Evolutionary conservation across 2,113 vertebrate genomes (phyloP), one percentile per base, ranked within the genome.

Genomic region (Lutjanus erythropterus): DNA sequence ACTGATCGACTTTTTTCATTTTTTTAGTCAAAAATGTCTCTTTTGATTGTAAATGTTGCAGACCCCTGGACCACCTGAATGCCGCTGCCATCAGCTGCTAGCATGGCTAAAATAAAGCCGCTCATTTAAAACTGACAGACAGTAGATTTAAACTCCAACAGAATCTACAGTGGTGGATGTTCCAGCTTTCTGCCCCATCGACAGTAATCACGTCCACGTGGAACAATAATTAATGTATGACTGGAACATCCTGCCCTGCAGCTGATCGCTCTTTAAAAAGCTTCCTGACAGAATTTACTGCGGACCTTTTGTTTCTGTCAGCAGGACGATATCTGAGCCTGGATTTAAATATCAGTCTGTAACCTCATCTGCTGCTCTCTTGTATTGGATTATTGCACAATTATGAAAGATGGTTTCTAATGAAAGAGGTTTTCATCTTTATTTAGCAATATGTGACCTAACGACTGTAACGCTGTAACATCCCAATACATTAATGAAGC

Each of bases 131-230:
- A 19, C 19, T n/a, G 69, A 33, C 39, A 31, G 31, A 56, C 11
- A 56, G 5, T n/a, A 35, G 56, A 33, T 50, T 23, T 5, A 4
- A 49, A n/a, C 21, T n/a, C 21, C 47, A n/a, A 6, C 8, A 11
- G 15, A 19, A 0, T 18, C 15, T 14, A 31, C 25, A 21, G 39
- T 21, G 10, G 1, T 6, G 9, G 14, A 55, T 27, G 9, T 33
- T 60, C 44, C 65, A 49, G 16, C 39, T 65, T 7, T 35, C 53
- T 73, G 52, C 27, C 46, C 67, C 35, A 41, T 16, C 61, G 59
- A 41, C 33, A 33, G 18, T 67, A 53, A 74, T 74, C 8, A 8
- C 15, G 21, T 71, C 58, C 67, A 71, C 67, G 47, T 79, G 76
- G 47, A 64, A 39, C 39, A 37, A 46, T 64, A 53, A 53, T 46